Base-by-base conservation (phyloP, 2,888 invertebrate genomes). In the Hecatera dysodea region DNA sequence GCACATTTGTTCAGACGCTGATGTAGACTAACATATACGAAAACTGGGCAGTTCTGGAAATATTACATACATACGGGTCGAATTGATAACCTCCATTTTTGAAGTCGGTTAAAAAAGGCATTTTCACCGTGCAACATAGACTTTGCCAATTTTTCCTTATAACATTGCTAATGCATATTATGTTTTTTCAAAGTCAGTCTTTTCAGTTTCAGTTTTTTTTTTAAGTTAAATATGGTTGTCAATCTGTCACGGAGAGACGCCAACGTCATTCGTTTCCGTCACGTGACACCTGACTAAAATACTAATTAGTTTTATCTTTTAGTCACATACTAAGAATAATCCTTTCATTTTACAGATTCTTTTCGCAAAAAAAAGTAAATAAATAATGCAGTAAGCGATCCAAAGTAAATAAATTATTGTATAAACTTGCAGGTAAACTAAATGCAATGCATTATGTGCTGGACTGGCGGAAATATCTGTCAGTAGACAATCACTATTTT, bases 321-420 rank as follows among this genome's bases (percentile, higher is more conserved):
- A 57, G n/a, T 50, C 12, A 12, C 39, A 44, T 8, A 48, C 24
- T 59, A 27, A 29, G 7, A 52, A 53, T 1, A 19, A 24, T 56
- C 5, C 1, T 19, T 24, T n/a, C n/a, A 19, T 19, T 24, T n/a
- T 17, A 19, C 0, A n/a, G 9, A 0, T 39, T 57, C 3, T 17
- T 57, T 63, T 56, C 44, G 1, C 2, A 36, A 4, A 22, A n/a
- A 44, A 44, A 62, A 33, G n/a, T 46, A 50, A 27, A 60, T 59
- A 39, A 36, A n/a, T 48, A 61, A 64, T 77, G 27, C 55, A 63
- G 27, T 0, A 60, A 27, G 55, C 42, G 46, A 17, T 6, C 39
- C 0, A 1, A 56, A 75, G 22, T 56, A 63, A 52, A 63, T 74
- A 67, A 56, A 61, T 64, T 56, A 22, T 67, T 68, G 44, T 57